These are phyloP conservation scores for Chloroceryle inda DNA, from an alignment of 2,797 vertebrate species.

Conservation along the genomic window DNA sequence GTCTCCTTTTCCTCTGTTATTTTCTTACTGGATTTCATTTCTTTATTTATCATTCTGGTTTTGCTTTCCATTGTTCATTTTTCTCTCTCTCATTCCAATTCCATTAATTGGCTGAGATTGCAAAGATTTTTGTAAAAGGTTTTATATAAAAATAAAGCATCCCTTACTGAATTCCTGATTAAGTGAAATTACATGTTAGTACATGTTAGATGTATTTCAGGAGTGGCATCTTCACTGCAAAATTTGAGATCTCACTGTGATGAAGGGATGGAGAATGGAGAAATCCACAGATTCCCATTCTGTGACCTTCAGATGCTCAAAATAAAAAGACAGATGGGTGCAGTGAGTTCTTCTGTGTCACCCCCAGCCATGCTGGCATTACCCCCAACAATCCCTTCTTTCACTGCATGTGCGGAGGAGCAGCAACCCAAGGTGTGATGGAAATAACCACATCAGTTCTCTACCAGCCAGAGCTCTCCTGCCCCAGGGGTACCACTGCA, in stretches of 20 bases:
- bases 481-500: neutral
- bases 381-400: neutral
- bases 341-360: neutral
- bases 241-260: neutral
- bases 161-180: neutral
- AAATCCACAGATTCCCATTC: neutral
- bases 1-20: neutral
- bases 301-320: neutral
- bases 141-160: neutral
- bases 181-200: neutral
- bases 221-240: neutral
- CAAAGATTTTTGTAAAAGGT: neutral
- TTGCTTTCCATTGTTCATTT: neutral
- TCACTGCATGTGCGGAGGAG: neutral
- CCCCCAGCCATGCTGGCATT: fast-evolving
- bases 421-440: neutral
- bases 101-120: neutral
- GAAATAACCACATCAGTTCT: neutral
- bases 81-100: neutral
- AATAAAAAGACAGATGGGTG: neutral
- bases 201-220: neutral
- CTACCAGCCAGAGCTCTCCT: neutral
- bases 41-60: neutral
- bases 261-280: neutral
- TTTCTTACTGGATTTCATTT: neutral